Evolutionary conservation across 2,113 vertebrate genomes (phyloP).

Genomic region (Prolemur simus): DNA sequence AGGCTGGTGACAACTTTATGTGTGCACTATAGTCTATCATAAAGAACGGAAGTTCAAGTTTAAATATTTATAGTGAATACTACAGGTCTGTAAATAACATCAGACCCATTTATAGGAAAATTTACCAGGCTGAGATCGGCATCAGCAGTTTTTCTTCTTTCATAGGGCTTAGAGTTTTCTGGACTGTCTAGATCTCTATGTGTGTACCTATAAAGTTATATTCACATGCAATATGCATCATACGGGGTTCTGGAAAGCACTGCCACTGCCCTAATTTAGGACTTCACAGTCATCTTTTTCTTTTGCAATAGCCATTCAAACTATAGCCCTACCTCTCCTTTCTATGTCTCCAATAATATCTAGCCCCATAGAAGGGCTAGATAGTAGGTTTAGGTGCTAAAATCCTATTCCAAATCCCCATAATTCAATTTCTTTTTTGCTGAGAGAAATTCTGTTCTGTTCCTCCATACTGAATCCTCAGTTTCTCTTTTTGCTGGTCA

Average conservation of each 20-base stretch:
- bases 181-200: not conserved
- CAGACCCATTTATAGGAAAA: not conserved
- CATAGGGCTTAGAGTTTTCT: not conserved
- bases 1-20: not conserved
- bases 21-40: not conserved
- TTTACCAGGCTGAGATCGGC: not conserved
- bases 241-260: not conserved
- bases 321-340: not conserved
- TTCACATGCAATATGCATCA: not conserved
- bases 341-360: not conserved
- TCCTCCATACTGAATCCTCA: too few species aligned
- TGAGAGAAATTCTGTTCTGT: not conserved
- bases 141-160: slow-evolving; percentile 12
- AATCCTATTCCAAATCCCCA: not conserved
- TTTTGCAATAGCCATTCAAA: not conserved
- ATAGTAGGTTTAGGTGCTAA: not conserved
- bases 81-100: not conserved
- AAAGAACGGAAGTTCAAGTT: not conserved
- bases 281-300: not conserved
- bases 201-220: not conserved
- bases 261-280: not conserved
- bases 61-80: slow-evolving; percentile 2
- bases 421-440: not conserved
- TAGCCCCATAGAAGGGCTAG: not conserved
- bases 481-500: not conserved